Conservation (phyloP, 2,797 vertebrate species). For the Enoplosus armatus region DNA sequence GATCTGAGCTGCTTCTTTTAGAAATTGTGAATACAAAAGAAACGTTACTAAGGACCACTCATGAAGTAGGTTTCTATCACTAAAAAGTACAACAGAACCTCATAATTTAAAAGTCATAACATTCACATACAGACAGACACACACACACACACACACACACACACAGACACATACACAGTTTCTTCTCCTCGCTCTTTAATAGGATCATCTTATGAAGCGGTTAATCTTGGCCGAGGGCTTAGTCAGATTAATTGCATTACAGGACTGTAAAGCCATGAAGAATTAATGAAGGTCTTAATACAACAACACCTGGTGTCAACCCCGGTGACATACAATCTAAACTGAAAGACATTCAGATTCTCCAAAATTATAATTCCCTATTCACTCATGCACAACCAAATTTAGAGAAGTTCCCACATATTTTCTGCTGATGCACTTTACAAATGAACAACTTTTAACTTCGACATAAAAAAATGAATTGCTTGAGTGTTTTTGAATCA, state of each 20-base stretch:
- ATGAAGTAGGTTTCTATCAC: not conserved
- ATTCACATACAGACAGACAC: not conserved
- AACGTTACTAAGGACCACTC: not conserved
- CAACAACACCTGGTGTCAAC: constrained; percentile 41
- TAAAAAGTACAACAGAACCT: constrained; percentile 9
- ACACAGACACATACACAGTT: not conserved
- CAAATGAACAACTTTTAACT: not conserved
- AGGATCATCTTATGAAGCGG: constrained; percentile 57
- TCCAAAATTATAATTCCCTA: not conserved
- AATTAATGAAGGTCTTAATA: constrained; percentile 54
- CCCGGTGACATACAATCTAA: constrained; percentile 7
- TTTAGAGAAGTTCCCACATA: not conserved
- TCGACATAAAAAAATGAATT: not conserved
- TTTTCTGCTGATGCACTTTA: not conserved
- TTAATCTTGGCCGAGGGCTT: constrained; percentile 60
- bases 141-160: not conserved
- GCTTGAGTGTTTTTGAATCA: not conserved
- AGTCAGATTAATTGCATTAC: constrained; percentile 66
- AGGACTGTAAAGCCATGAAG: constrained; percentile 35
- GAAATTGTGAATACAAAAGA: no score
- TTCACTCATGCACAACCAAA: not conserved
- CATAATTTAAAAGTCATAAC: constrained; percentile 14
- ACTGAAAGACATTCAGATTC: constrained; percentile 20
- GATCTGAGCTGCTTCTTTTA: constrained; percentile 22
- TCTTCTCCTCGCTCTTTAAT: constrained; percentile 52